Base-by-base conservation (phyloP, 2,113 vertebrate genomes). In the Oceanodroma tethys region DNA sequence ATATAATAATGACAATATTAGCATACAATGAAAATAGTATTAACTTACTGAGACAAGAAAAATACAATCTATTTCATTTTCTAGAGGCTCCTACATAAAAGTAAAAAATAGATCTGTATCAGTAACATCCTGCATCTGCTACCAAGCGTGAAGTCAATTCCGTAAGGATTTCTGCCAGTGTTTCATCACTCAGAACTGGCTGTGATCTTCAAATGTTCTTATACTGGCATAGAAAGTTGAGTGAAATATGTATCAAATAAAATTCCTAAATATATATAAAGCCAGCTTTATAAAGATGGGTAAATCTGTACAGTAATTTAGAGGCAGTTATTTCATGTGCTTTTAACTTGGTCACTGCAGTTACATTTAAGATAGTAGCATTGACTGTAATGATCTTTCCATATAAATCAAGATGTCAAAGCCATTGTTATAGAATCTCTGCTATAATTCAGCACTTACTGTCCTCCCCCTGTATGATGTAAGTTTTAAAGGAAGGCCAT, bases 331-430 rank as follows among this genome's bases (percentile, higher is more conserved):
- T n/a, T n/a, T n/a, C n/a, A n/a, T n/a, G n/a, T n/a, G n/a, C n/a
- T n/a, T n/a, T n/a, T n/a, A 72, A 79, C 81, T 84, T 86, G 50
- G 70, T 68, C 25, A 50, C 66, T 70, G 55, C 36, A 58, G 38
- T 18, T 43, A 30, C 23, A 70, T 42, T 92, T 58, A 65, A 82
- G 62, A 56, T 4, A 65, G 30, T 22, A 88, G 50, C 32, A 90
- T 2, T 66, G 45, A 53, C 55, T 68, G 29, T 16, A 75, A 85
- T 42, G 62, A 87, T 76, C 73, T 70, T 34, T 59, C 65, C 45
- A 13, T n/a, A 73, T n/a, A 72, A 91, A 93, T 84, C 70, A 87
- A 87, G 62, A 70, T 56, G 32, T 63, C 74, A 85, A 68, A 72
- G 22, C 18, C 59, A 40, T 6, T 42, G 14, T 32, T 34, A 59